Conservation (phyloP, 2,888 invertebrate species). For the Dolichomitus sp. region DNA sequence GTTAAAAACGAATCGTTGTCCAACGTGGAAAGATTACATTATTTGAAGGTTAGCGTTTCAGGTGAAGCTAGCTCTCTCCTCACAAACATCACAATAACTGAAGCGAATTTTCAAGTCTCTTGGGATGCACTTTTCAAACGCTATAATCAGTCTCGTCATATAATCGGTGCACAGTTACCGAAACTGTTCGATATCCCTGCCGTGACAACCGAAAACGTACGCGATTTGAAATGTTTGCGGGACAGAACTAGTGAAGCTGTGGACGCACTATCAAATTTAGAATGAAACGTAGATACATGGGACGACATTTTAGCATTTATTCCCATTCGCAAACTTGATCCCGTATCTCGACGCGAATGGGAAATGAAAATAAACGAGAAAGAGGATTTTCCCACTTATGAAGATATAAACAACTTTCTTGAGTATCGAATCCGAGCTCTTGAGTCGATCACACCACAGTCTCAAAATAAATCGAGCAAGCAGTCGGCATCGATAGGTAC, state of each 20-base stretch:
- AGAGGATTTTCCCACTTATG: slow-evolving; percentile 14
- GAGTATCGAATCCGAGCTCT: slow-evolving; percentile 18
- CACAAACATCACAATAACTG: slow-evolving; percentile 15
- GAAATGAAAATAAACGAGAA: slow-evolving; percentile 37
- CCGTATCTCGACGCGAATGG: slow-evolving; percentile 27
- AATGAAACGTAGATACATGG: slow-evolving; percentile 28
- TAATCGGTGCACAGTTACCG: slow-evolving; percentile 6
- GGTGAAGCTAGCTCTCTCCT: slow-evolving; percentile 40
- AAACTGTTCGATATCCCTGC: slow-evolving; percentile 25
- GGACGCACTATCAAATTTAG: background rate
- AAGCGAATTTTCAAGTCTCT: slow-evolving; percentile 36
- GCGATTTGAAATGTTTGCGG: background rate
- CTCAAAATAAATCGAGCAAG: slow-evolving; percentile 4
- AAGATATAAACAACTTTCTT: slow-evolving; percentile 28
- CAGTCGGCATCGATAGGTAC: slow-evolving; percentile 3
- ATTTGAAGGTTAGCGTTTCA: slow-evolving; percentile 31
- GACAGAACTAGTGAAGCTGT: slow-evolving; percentile 33
- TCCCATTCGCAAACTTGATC: slow-evolving; percentile 32
- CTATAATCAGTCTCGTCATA: slow-evolving; percentile 21
- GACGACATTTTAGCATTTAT: slow-evolving; percentile 19
- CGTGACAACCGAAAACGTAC: slow-evolving; percentile 17
- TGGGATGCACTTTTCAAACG: slow-evolving; percentile 22
- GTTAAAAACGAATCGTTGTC: slow-evolving; percentile 22
- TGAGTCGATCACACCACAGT: slow-evolving; percentile 10
- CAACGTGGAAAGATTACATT: slow-evolving; percentile 48